These are phyloP conservation scores for Lasioglossum leucozonium DNA, from an alignment of 2,888 invertebrate genomes.

Conservation along the genomic window DNA sequence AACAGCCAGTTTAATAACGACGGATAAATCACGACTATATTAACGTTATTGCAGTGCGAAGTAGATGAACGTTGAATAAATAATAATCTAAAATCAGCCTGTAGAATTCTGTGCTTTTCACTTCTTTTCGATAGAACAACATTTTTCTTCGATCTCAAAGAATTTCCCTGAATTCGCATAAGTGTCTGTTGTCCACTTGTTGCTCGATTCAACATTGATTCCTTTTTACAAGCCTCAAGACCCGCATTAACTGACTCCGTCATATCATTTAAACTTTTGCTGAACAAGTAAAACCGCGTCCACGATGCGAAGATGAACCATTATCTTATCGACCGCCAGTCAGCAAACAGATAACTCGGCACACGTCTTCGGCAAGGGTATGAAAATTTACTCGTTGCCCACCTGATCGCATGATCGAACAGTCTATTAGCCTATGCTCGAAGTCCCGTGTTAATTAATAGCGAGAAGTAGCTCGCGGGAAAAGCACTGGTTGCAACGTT, in stretches of 20 bases:
- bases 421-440: not conserved
- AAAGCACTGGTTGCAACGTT: not conserved
- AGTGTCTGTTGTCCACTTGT: not conserved
- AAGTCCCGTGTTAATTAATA: not conserved
- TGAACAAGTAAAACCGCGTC: not conserved
- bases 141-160: not conserved
- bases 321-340: conserved; percentile 25
- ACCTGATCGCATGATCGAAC: not conserved
- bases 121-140: not conserved
- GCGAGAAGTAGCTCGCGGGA: not conserved
- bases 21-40: not conserved
- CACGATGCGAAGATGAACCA: not conserved
- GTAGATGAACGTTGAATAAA: not conserved
- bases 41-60: not conserved
- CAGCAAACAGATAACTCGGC: conserved; percentile 20
- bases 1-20: not conserved
- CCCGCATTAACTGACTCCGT: not conserved
- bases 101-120: not conserved
- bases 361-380: no score
- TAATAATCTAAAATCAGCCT: not conserved
- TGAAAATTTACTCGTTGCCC: not conserved
- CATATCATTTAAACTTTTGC: not conserved
- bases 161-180: not conserved
- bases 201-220: not conserved
- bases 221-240: no score